Evolutionary conservation across 2,113 vertebrate species (phyloP).

Genomic region (Thinocorus orbignyianus): DNA sequence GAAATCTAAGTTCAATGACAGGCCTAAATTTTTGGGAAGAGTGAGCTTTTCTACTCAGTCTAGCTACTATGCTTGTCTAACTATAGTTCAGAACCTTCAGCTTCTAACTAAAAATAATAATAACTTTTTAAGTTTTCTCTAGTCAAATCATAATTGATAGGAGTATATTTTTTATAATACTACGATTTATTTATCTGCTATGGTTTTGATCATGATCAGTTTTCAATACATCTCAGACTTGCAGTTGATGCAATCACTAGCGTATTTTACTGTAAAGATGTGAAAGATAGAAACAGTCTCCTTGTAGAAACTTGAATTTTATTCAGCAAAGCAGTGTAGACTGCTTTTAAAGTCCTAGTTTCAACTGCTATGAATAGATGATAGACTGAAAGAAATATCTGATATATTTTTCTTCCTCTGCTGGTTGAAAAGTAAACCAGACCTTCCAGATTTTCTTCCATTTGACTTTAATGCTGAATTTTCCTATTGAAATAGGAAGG

Average conservation of each 20-base stretch:
- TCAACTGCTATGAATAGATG: background rate
- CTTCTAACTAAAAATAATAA: background rate
- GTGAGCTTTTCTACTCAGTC: background rate
- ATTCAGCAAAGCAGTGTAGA: background rate
- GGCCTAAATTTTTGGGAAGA: background rate
- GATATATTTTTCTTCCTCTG: background rate
- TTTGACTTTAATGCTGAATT: background rate
- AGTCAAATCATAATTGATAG: background rate
- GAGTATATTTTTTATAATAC: background rate
- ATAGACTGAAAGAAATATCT: constrained; percentile 27
- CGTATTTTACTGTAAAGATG: background rate
- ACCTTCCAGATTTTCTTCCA: background rate
- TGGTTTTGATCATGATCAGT: background rate
- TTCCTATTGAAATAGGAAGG: background rate
- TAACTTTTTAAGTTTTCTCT: background rate
- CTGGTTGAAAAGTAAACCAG: constrained; percentile 35
- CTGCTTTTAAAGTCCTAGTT: background rate
- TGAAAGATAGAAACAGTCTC: background rate
- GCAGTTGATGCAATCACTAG: background rate
- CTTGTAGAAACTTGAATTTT: background rate
- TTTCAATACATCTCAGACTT: background rate
- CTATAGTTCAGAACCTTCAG: background rate
- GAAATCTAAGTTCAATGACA: background rate
- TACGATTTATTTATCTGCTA: background rate
- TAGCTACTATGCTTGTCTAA: background rate